Evolutionary conservation across 2,797 vertebrate species (phyloP), one percentile per base, ranked within the genome.

Genomic region (Macroramphosus scolopax): DNA sequence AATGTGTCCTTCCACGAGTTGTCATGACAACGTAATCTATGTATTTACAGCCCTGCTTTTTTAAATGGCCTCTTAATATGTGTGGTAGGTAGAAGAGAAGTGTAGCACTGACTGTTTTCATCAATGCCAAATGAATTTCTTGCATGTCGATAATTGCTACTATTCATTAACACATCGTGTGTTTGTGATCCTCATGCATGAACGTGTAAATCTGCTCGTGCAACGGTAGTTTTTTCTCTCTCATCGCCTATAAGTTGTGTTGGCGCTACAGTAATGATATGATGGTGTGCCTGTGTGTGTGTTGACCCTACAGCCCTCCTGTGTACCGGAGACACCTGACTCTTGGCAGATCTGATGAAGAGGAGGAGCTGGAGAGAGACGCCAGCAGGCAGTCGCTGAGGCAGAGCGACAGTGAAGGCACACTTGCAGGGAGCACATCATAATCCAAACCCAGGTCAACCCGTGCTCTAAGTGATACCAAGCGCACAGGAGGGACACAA

Each of bases 321-420:
- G 77, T 82, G 69, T 90, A 89, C 80, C 89, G 85, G 67, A 89
- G 87, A 82, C 83, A 87, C 68, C 85, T 86, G 16, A 36, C 84
- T 74, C 77, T 73, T 10, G 86, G 91, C 85, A 88, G 78, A 72
- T 91, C 90, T 45, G 92, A 94, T 63, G 93, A 94, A 75, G 86
- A 88, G 37, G 89, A 89, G 25, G 76, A 83, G 51, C 62, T 37
- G 60, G 75, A 84, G 47, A 69, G 62, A 63, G 71, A 65, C 32
- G 63, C 62, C 53, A 55, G 57, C 67, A 56, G 50, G 64, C 77
- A 63, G 75, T 82, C 68, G 48, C 77, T 81, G 80, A 89, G 84
- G 39, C 90, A 91, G 80, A 90, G 89, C 39, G 88, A 90, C 80
- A 72, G 76, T 2, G 91, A 93, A 40, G 78, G 84, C 84, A 87